Evolutionary conservation across 2,888 invertebrate species (phyloP).

Genomic region (Psylliodes chrysocephalus): DNA sequence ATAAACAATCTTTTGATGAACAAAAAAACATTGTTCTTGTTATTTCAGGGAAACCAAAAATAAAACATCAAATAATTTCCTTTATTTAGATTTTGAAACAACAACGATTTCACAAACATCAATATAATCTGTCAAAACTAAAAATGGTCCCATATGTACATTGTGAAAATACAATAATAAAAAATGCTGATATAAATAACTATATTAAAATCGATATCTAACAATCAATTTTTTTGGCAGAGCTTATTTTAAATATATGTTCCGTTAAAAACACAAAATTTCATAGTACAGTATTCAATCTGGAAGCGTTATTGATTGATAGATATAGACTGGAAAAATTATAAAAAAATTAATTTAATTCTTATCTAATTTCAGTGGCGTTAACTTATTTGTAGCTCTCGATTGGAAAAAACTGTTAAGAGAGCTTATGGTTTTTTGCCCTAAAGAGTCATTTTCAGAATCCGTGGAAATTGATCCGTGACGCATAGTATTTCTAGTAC

Average conservation of each 20-base stretch:
- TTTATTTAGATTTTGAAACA: constrained; percentile 27
- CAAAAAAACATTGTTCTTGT: no score
- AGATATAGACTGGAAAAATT: no score
- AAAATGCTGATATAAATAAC: constrained; percentile 30
- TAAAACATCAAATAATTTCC: constrained; percentile 28
- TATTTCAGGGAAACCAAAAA: not conserved
- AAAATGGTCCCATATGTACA: constrained; percentile 44
- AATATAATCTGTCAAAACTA: constrained; percentile 21
- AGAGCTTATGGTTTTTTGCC: constrained; percentile 82
- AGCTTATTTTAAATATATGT: no score
- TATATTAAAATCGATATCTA: constrained; percentile 30
- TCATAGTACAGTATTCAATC: no score
- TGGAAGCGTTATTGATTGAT: no score
- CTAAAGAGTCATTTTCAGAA: constrained; percentile 78
- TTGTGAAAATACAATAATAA: constrained; percentile 37
- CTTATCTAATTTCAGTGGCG: constrained; percentile 57
- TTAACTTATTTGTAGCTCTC: constrained; percentile 59
- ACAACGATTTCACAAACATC: constrained; percentile 33
- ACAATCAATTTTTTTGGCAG: no score
- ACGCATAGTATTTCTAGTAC: constrained; percentile 67
- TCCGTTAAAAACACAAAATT: no score
- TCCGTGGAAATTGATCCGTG: constrained; percentile 82
- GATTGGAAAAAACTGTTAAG: constrained; percentile 82
- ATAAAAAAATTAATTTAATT: constrained; percentile 38
- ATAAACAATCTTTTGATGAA: no score